Conservation (phyloP, 1,140 invertebrate genomes). For the Tenebrio molitor region DNA sequence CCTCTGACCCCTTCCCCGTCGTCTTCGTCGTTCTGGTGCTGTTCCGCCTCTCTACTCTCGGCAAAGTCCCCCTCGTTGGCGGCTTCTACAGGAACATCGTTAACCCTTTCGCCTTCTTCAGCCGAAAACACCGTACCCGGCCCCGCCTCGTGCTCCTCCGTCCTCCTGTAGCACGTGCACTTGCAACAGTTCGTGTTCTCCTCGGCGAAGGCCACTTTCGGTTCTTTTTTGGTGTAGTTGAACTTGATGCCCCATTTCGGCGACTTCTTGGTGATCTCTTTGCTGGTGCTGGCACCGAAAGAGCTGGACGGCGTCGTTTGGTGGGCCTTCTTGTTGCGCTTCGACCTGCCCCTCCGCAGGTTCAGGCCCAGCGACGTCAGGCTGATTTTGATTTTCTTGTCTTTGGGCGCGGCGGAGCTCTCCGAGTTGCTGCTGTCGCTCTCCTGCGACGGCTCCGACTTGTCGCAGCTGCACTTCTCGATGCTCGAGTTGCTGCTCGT, state of each 20-base stretch:
- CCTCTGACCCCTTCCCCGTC: slow-evolving; percentile 53
- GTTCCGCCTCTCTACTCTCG: slow-evolving; percentile 41
- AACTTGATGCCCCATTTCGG: slow-evolving; percentile 76
- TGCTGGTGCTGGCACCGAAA: slow-evolving; percentile 17
- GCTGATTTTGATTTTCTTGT: slow-evolving; percentile 61
- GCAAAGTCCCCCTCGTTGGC: slow-evolving; percentile 1
- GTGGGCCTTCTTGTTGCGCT: slow-evolving; percentile 23
- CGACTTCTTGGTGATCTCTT: slow-evolving; percentile 68
- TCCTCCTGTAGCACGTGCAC: slow-evolving; percentile 74
- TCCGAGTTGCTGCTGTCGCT: slow-evolving; percentile 58
- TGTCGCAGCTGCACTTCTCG: slow-evolving; percentile 61
- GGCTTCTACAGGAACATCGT: slow-evolving; percentile 3
- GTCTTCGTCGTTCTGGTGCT: slow-evolving; percentile 36
- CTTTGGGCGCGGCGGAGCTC: slow-evolving; percentile 48
- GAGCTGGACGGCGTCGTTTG: slow-evolving; percentile 33
- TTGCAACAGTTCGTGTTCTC: slow-evolving; percentile 70
- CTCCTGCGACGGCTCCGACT: slow-evolving; percentile 51
- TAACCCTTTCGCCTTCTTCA: slow-evolving; percentile 11
- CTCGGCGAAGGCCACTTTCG: slow-evolving; percentile 68
- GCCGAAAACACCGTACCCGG: slow-evolving; percentile 10
- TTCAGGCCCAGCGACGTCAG: slow-evolving; percentile 56
- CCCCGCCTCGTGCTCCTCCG: slow-evolving; percentile 61
- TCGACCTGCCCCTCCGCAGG: slow-evolving; percentile 29
- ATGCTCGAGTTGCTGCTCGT: slow-evolving; percentile 42
- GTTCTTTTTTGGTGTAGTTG: slow-evolving; percentile 72